Base-by-base conservation (phyloP, 2,797 vertebrate species). In the Numenius phaeopus region DNA sequence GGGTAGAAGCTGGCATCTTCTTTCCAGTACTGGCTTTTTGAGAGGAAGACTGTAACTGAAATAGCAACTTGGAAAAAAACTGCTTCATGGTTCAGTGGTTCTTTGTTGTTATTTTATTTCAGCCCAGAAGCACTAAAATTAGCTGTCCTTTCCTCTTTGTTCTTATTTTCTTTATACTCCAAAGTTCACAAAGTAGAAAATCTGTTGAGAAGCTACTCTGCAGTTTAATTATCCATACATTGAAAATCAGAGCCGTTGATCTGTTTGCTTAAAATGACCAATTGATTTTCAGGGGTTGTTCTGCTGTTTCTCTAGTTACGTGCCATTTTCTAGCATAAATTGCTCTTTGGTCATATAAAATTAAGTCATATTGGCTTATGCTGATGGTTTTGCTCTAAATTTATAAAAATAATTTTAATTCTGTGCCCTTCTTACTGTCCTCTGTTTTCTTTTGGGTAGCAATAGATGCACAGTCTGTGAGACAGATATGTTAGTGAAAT, bases 41-140 rank as follows among this genome's bases (percentile, higher is more conserved):
- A 78, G 61, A 77, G 59, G 55, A 85, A 80, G 61, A 14, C n/a
- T 67, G 32, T 58, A 91, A 90, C 89, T 87, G 89, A 96, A 96
- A 91, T 89, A 95, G 93, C 82, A 91, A 17, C 78, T 75, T 75
- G 73, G 77, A 80, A 92, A 64, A 94, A 94, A 91, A 50, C 16
- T 78, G 44, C 84, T 89, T 96, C 75, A 62, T 95, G 84, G 91
- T 95, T 96, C 93, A 83, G 64, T 94, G 71, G 49, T 89, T 95
- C 79, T 66, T 80, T 80, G 47, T 77, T 91, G 77, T 57, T 92
- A 37, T 79, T 94, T 96, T 94, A 78, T 77, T 96, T 94, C 67
- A 91, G 62, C 65, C 40, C 52, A 81, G 64, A 87, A 94, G 67
- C 69, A 72, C 84, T 94, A 91, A 94, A 94, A 95, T 94, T 95